phyloP scores from a whole-genome alignment of 2,797 vertebrate species.

The Diplodus sargus region DNA sequence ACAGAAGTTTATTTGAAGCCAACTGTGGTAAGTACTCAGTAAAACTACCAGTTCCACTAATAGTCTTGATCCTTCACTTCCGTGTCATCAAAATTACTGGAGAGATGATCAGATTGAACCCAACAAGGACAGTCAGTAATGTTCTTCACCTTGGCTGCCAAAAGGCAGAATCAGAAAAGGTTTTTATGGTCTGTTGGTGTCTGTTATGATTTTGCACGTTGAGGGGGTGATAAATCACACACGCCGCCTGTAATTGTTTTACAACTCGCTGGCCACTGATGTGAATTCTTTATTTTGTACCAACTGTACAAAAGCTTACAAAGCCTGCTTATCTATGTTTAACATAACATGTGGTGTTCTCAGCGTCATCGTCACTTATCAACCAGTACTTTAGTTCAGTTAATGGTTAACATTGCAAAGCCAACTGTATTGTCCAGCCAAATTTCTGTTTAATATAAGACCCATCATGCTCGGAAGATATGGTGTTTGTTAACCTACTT shows the following conservation, averaged over 20 bases:
- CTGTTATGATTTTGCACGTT: neutral
- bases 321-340: neutral
- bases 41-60: neutral
- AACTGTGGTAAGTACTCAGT: constrained; percentile 23
- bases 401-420: constrained; percentile 25
- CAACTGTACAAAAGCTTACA: neutral
- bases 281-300: neutral
- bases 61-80: constrained; percentile 6
- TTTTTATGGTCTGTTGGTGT: constrained; percentile 22
- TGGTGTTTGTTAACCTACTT: constrained; percentile 57
- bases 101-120: neutral
- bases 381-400: constrained; percentile 10
- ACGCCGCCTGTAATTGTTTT: constrained; percentile 15
- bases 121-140: neutral
- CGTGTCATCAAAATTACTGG: constrained; percentile 10
- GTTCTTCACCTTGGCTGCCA: constrained; percentile 12
- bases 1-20: constrained; percentile 42
- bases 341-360: neutral
- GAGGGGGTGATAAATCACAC: neutral
- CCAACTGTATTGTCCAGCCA: neutral
- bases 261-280: neutral
- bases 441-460: constrained; percentile 34
- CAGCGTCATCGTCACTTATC: constrained; percentile 29
- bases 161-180: constrained; percentile 1
- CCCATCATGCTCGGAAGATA: neutral